Percentiles rank a stretch among this genome's conserved stretches.
These are phyloP conservation scores for Catalaphyllia jardinei DNA, from an alignment of 64 coral and sea anemone species.

Conservation along the genomic window DNA sequence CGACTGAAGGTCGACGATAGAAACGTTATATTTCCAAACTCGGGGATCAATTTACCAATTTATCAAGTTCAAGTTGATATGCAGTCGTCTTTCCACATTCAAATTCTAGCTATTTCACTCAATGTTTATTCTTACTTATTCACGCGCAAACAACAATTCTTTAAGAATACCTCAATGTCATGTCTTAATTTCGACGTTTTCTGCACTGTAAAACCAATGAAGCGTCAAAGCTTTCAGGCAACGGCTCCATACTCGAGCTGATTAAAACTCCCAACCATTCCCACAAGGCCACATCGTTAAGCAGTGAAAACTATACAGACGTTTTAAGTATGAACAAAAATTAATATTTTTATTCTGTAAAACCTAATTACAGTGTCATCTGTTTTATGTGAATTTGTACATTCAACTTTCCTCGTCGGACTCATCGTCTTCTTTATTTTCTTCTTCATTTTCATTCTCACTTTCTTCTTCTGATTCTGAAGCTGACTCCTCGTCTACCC, in stretches of 20 bases:
- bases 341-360: conserved; percentile 39
- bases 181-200: too few relatives aligned
- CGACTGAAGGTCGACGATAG: too few relatives aligned
- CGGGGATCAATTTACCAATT: too few relatives aligned
- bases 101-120: too few relatives aligned
- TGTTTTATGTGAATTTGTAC: conserved; percentile 22
- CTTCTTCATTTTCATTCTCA: conserved; percentile 35
- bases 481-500: conserved; percentile 46
- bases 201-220: too few relatives aligned
- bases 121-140: too few relatives aligned
- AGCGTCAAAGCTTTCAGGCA: too few relatives aligned
- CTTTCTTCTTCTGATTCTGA: conserved; percentile 64
- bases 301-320: neutral
- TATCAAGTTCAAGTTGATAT: too few relatives aligned
- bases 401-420: conserved; percentile 70
- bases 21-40: too few relatives aligned
- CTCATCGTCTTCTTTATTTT: conserved; percentile 37
- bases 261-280: neutral
- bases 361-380: conserved; percentile 34
- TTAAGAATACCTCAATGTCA: too few relatives aligned
- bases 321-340: conserved; percentile 3
- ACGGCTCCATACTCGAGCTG: neutral
- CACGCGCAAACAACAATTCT: too few relatives aligned
- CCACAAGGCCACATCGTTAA: neutral
- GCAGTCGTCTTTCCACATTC: too few relatives aligned